Evolutionary conservation across 2,113 vertebrate genomes (phyloP), one percentile per base, ranked within the genome.

Genomic region (Chaetodon trifascialis): DNA sequence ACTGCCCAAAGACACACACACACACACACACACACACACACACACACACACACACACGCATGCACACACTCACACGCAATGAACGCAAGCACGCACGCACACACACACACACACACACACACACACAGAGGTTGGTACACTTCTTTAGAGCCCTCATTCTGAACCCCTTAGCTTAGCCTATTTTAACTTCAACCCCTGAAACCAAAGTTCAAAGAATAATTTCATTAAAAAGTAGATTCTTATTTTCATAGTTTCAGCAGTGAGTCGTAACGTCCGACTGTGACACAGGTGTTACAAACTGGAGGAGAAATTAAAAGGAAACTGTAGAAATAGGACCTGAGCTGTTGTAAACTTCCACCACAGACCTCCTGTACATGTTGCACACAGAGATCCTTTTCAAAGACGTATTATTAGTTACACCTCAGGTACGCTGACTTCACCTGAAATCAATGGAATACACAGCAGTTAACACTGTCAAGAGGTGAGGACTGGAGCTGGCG

Each of bases 21-120:
- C 42, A 67, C 30, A 66, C 52, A 66, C 51, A 65, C 52, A 81
- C 54, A 75, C 46, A 68, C 46, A 68, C 55, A 10, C 30, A 66
- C 30, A 58, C 51, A 73, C 34, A 74, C 52, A 42, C 19, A 66
- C 30, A 58, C 51, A 73, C 21, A 25, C 21, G 5, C 17, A 78
- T 11, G 62, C 38, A 62, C 55, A 69, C 64, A 71, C n/a, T n/a
- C n/a, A n/a, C n/a, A n/a, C n/a, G n/a, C n/a, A n/a, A n/a, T n/a
- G n/a, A n/a, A n/a, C n/a, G n/a, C n/a, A n/a, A n/a, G n/a, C 54
- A 75, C 46, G 62, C 46, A 68, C 55, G 4, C 30, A 66, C 30
- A 58, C 51, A 73, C 34, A 74, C 52, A 42, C 19, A 66, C 30
- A 58, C 51, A 73, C 21, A 25, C 21, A 12, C 17, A 78, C 11